A percentile compares a stretch with the other conserved stretches of the same genome.
These are phyloP conservation scores for Epistrophe grossulariae DNA, from an alignment of 2,888 invertebrate species.

Conservation along the genomic window DNA sequence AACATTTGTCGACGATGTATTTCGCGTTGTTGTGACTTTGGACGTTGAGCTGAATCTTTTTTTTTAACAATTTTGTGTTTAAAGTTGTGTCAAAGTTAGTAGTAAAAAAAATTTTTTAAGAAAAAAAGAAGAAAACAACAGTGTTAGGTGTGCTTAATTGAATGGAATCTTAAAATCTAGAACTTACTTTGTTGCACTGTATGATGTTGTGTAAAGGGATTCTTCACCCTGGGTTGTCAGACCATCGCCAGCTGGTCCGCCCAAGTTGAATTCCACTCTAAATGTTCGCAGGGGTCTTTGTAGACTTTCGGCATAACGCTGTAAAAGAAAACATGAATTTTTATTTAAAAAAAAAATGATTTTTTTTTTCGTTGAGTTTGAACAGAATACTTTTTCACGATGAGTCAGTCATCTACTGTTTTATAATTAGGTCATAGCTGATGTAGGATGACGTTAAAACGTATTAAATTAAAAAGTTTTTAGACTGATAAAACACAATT, in stretches of 20 bases:
- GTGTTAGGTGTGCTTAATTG: slow-evolving; percentile 44
- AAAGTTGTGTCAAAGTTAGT: slow-evolving; percentile 53
- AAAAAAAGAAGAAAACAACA: slow-evolving; percentile 40
- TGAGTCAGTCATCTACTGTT: background rate
- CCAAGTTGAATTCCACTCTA: slow-evolving; percentile 82
- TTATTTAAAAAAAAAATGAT: background rate
- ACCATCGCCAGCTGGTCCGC: slow-evolving; percentile 80
- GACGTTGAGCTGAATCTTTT: slow-evolving; percentile 85
- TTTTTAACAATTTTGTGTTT: slow-evolving; percentile 20
- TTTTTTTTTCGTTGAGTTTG: background rate
- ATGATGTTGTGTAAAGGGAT: slow-evolving; percentile 81
- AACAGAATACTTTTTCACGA: slow-evolving; percentile 20
- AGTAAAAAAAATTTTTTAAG: slow-evolving; percentile 14
- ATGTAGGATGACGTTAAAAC: too few relatives aligned
- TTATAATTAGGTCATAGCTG: too few relatives aligned
- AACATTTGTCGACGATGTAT: slow-evolving; percentile 84
- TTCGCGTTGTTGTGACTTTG: slow-evolving; percentile 84
- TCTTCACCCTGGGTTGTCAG: slow-evolving; percentile 81
- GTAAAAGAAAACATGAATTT: slow-evolving; percentile 69
- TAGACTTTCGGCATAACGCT: slow-evolving; percentile 84
- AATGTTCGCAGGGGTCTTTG: slow-evolving; percentile 84
- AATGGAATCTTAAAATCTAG: slow-evolving; percentile 6
- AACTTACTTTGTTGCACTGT: slow-evolving; percentile 84
- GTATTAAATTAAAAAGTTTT: too few relatives aligned
- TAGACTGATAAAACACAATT: too few relatives aligned